These are phyloP conservation scores for Lagocephalus sceleratus DNA, from an alignment of 2,797 vertebrate species.

Conservation along the genomic window DNA sequence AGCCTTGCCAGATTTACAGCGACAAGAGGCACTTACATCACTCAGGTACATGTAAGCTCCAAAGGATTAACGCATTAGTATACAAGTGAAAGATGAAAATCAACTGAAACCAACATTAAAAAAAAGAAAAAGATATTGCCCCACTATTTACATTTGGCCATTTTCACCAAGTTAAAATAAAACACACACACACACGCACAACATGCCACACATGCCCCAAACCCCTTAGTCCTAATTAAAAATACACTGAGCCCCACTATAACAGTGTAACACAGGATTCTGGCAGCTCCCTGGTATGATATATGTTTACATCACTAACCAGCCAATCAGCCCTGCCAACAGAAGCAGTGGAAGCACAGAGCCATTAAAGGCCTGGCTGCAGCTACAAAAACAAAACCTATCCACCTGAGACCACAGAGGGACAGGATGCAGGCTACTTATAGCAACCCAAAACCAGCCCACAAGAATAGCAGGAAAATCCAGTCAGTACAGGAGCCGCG, in stretches of 20 bases:
- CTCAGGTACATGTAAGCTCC: too few relatives aligned
- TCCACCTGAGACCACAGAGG: conserved; percentile 94
- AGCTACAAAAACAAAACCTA: conserved; percentile 90
- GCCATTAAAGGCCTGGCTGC: conserved; percentile 77
- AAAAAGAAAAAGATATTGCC: not conserved
- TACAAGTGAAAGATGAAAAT: too few relatives aligned
- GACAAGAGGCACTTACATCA: too few relatives aligned
- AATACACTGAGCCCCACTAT: not conserved
- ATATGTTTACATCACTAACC: conserved; percentile 75
- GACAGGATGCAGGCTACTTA: conserved; percentile 99
- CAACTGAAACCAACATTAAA: too few relatives aligned
- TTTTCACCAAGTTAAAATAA: not conserved
- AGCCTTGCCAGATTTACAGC: too few relatives aligned
- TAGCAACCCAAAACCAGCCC: conserved; percentile 86
- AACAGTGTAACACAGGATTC: conserved; percentile 16
- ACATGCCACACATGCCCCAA: too few relatives aligned
- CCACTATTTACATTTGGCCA: not conserved
- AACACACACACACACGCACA: too few relatives aligned
- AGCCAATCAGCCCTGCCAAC: conserved; percentile 79
- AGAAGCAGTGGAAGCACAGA: conserved; percentile 68
- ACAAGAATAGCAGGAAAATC: conserved; percentile 99
- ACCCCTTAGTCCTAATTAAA: conserved; percentile 12
- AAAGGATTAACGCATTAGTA: too few relatives aligned
- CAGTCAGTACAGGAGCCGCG: conserved; percentile 74
- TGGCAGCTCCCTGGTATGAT: conserved; percentile 55